A percentile compares a stretch with the other conserved stretches of the same genome.
Evolutionary conservation across 2,797 vertebrate species (phyloP).

Genomic region (Florisuga fusca): DNA sequence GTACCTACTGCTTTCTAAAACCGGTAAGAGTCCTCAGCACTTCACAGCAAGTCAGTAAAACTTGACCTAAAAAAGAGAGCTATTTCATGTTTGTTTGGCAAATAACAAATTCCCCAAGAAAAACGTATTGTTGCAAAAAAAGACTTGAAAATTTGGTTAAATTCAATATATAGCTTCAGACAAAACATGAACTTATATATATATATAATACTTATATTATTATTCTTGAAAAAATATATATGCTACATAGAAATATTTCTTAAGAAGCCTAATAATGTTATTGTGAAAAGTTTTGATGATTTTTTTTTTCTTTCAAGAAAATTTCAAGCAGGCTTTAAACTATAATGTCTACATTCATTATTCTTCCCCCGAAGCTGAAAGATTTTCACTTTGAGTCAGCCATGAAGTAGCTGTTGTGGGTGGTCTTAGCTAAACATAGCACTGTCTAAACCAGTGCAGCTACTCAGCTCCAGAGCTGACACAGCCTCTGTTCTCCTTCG

Average conservation of each 20-base stretch:
- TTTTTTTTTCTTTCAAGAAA: neutral
- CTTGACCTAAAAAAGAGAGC: neutral
- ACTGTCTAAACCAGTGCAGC: neutral
- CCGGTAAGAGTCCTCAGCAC: neutral
- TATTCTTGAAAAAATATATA: neutral
- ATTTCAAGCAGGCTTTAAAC: neutral
- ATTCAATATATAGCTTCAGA: neutral
- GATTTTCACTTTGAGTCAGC: neutral
- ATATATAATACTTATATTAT: neutral
- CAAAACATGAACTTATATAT: neutral
- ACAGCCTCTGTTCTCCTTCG: neutral
- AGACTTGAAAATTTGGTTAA: neutral
- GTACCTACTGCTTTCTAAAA: slow-evolving; percentile 9
- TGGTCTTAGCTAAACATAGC: neutral
- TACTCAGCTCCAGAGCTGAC: neutral
- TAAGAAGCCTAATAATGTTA: neutral
- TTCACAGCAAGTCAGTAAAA: neutral
- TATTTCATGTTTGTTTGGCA: neutral
- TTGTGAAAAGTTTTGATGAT: neutral
- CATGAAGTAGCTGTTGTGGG: neutral
- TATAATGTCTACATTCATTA: neutral
- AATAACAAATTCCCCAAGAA: neutral
- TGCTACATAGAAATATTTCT: neutral
- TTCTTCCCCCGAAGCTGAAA: neutral
- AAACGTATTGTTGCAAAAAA: neutral